These are phyloP conservation scores for Grammomys dolichurus DNA, from an alignment of 2,113 vertebrate genomes.

Conservation along the genomic window DNA sequence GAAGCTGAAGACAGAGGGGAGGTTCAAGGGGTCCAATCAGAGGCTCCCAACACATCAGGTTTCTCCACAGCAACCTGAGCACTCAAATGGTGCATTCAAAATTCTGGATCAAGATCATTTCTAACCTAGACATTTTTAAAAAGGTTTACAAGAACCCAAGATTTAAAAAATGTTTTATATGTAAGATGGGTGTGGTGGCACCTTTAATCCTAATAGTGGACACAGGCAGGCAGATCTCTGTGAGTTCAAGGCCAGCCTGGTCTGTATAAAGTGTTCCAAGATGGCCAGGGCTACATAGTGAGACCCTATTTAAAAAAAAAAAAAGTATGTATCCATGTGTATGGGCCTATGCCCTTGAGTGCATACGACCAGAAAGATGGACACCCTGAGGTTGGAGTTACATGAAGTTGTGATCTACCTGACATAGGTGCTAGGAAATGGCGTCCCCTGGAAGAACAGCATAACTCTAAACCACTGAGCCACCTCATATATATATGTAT, in stretches of 20 bases:
- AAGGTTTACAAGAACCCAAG: background rate
- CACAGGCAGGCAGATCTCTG: background rate
- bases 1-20: background rate
- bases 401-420: background rate
- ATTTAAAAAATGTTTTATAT: background rate
- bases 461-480: background rate
- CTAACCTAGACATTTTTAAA: background rate
- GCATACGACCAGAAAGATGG: background rate
- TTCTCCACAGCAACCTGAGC: background rate
- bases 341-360: background rate
- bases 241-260: background rate
- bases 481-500: background rate
- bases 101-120: background rate
- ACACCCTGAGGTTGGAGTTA: background rate
- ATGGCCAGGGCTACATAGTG: background rate
- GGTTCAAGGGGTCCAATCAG: background rate
- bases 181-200: background rate
- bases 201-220: background rate
- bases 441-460: background rate
- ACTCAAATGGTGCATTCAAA: background rate
- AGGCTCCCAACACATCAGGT: background rate
- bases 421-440: background rate
- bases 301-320: background rate
- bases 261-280: background rate
- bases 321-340: background rate